Evolutionary conservation across 2,888 invertebrate species (phyloP), one percentile per base, ranked within the genome.

Genomic region (Platycheirus rosarum): DNA sequence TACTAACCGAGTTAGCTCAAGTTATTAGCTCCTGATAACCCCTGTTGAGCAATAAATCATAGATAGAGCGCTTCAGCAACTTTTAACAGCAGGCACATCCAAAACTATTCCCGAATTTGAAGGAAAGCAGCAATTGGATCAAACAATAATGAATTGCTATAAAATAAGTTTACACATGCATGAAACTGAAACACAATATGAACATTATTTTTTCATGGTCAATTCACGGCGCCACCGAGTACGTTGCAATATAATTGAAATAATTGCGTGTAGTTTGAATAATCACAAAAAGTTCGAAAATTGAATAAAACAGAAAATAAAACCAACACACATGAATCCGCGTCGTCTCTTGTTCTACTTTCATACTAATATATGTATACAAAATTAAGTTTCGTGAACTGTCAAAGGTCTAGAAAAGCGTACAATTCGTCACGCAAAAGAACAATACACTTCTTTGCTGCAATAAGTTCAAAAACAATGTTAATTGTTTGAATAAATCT

Each of bases 391-490:
- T 37, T 37, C 13, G 2, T 37, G 37, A 13, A 26, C 13, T 23
- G 20, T 9, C 7, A 32, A 11, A 18, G 16, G 32, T 51, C 51
- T 37, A 13, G 37, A 37, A 37, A 37, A 13, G 4, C 13, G 13
- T 4, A 13, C 37, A 16, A 32, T 11, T 18, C 53, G 53, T 35
- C 53, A 53, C 35, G 53, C 53, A 35, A 53, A 53, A 37, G 1
- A n/a, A 11, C 29, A 4, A 16, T n/a, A 32, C 4, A 18, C 9
- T 1, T 29, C 35, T 35, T 53, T 53, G 5, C 16, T 51, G 18
- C 32, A 51, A 16, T n/a, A 6, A 51, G 32, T 35, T 1, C 11
- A 35, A 8, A 35, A 29, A 51, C 9, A 51, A 32, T 18, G 18
- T 16, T 51, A 32, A 18, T 35, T 35, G 11, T 13, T 14, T 14